These are phyloP conservation scores for Mirza zaza DNA, from an alignment of 2,113 vertebrate species.

Conservation along the genomic window DNA sequence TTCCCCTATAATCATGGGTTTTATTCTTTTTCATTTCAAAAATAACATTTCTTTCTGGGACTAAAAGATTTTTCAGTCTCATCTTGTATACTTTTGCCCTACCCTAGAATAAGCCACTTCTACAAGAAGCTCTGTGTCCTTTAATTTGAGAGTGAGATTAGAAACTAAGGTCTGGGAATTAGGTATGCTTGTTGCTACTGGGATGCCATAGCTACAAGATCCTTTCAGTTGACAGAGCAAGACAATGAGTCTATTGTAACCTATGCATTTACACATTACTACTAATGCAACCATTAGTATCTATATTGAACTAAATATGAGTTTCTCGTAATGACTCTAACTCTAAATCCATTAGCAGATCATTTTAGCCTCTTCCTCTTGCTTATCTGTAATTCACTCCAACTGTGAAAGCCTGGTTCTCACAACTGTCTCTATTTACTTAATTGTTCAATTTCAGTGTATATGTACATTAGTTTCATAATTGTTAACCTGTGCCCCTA, in stretches of 20 bases:
- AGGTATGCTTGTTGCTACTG: not conserved
- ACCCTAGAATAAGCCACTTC: not conserved
- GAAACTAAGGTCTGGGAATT: not conserved
- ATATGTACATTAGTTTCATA: not conserved
- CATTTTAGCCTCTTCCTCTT: not conserved
- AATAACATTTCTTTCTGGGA: not conserved
- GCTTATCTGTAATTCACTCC: not conserved
- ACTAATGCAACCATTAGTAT: not conserved
- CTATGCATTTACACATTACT: not conserved
- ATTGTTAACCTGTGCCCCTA: not conserved
- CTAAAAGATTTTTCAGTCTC: not conserved
- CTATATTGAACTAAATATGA: not conserved
- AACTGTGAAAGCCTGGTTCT: not conserved
- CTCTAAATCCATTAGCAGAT: not conserved
- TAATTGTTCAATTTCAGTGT: not conserved
- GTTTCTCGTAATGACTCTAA: not conserved
- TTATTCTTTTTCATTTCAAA: not conserved
- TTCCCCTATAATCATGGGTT: not conserved
- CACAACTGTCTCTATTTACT: not conserved
- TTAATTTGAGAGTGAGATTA: not conserved
- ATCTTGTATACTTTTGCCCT: not conserved
- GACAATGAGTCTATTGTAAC: not conserved
- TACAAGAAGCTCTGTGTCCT: not conserved
- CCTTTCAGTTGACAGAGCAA: not conserved
- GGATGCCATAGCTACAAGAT: not conserved